phyloP scores from a whole-genome alignment of 2,113 vertebrate species.

The Manacus vitellinus region DNA sequence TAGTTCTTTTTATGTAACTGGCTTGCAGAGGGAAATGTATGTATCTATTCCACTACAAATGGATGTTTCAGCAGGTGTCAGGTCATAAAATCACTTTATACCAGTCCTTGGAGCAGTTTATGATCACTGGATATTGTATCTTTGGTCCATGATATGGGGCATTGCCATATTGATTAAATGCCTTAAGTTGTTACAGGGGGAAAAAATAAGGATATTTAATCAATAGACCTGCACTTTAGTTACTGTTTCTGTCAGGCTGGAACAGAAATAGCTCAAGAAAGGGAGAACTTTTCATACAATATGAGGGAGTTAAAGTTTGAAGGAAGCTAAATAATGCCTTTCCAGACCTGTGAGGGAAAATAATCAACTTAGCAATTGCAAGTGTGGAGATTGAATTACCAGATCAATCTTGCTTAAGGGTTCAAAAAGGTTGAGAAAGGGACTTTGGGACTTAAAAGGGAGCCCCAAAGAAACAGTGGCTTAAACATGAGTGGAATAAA shows the following conservation, averaged over 20 bases:
- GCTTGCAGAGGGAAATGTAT: slow-evolving; percentile 24
- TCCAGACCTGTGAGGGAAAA: neutral
- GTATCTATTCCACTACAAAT: neutral
- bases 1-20: slow-evolving; percentile 13
- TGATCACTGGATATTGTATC: slow-evolving; percentile 26
- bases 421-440: neutral
- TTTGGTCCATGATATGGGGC: slow-evolving; percentile 32
- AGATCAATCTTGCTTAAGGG: neutral
- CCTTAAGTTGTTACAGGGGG: slow-evolving; percentile 20
- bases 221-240: slow-evolving; percentile 59
- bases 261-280: slow-evolving; percentile 40
- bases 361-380: neutral
- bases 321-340: neutral
- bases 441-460: neutral
- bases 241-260: slow-evolving; percentile 49
- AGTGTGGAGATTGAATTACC: neutral
- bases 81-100: slow-evolving; percentile 39
- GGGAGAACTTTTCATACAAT: neutral
- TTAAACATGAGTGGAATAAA: neutral
- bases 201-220: slow-evolving; percentile 62
- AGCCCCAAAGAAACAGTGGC: neutral
- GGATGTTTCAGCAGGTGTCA: neutral
- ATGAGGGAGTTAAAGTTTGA: neutral
- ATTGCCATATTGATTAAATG: slow-evolving; percentile 68
- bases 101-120: slow-evolving; percentile 34